Evolutionary conservation across 2,797 vertebrate genomes (phyloP), one percentile per base, ranked within the genome.

Genomic region (Threskiornis aethiopicus): DNA sequence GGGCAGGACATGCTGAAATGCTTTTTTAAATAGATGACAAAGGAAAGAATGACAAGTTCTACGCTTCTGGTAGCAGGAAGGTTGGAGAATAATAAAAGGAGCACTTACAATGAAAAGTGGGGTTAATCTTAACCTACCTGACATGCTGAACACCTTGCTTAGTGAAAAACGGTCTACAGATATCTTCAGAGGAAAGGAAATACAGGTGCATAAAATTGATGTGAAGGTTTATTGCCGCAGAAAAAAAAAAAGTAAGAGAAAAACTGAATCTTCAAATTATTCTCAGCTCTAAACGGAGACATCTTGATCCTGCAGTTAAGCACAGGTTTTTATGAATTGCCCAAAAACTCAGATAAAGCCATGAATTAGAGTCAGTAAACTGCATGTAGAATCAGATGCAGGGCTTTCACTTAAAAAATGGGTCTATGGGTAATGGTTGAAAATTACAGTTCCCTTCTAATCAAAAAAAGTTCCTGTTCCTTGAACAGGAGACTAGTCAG

Each of bases 401-500:
- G 46, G 24, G 28, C 51, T 94, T 96, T 92, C 69, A 69, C 29
- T 77, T 93, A n/a, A 71, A 69, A 92, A 59, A 78, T 46, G 8
- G 57, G 26, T 67, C 39, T 89, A 7, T 44, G 16, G 33, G 29
- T 75, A 92, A 87, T 73, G 77, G 39, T 6, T 79, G 77, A 87
- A 95, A 95, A 94, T 93, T 82, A 42, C n/a, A 42, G 69, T 18
- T 71, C 16, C 19, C 17, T 93, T 90, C 69, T 75, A 89, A 87
- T 64, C 10, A 41, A 59, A 93, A 80, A 80, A 89, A 79, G 12
- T 47, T 9, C 9, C 55, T 64, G 12, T 77, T 90, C 41, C 49
- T 79, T 66, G 58, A 82, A 47, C 13, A 90, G 64, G 66, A 72
- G 20, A 59, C 20, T 55, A 83, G 64, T 57, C 81, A 85, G 37